Evolutionary conservation across 2,113 vertebrate species (phyloP).

Genomic region (Dolichallabes microphthalmus): DNA sequence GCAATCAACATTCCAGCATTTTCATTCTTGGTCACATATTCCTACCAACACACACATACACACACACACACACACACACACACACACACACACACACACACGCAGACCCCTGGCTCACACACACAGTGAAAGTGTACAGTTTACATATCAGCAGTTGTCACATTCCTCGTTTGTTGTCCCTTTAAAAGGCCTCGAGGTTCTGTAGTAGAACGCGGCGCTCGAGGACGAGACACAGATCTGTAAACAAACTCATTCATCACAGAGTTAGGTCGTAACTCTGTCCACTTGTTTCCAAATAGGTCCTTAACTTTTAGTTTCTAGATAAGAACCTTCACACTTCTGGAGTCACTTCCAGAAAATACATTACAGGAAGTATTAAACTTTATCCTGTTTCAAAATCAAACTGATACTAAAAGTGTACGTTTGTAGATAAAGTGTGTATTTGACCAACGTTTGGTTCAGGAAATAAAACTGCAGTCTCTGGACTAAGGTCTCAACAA

Average conservation of each 20-base stretch:
- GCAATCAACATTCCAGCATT: neutral
- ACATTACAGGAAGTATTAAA: neutral
- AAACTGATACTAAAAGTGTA: neutral
- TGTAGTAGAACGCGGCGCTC: neutral
- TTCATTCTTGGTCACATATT: neutral
- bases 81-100: neutral
- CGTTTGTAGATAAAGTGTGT: neutral
- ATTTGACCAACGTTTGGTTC: neutral
- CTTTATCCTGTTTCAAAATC: neutral
- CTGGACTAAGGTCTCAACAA: neutral
- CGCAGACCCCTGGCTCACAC: neutral
- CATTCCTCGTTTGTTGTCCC: neutral
- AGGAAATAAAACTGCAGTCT: neutral
- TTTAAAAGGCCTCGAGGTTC: conserved; percentile 45
- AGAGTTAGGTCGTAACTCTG: neutral
- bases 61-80: neutral
- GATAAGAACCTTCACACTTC: neutral
- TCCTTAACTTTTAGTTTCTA: neutral
- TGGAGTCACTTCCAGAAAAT: neutral
- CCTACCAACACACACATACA: neutral
- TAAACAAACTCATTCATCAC: neutral
- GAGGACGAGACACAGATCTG: neutral
- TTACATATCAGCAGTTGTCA: neutral
- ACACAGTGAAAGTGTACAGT: neutral
- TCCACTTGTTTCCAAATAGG: neutral